Evolutionary conservation across 2,888 invertebrate genomes (phyloP).

Genomic region (Drosophila barbarae): DNA sequence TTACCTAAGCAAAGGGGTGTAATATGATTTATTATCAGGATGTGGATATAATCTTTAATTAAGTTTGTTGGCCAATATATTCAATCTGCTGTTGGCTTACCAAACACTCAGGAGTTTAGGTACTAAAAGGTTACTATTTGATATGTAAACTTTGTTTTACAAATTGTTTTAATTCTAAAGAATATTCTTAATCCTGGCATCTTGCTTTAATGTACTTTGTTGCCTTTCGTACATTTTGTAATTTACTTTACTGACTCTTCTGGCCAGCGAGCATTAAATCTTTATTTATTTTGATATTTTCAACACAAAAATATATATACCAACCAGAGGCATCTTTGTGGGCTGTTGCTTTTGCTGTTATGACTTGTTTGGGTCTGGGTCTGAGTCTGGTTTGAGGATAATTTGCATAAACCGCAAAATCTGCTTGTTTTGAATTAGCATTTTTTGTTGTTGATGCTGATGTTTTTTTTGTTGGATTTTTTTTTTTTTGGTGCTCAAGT

Average conservation of each 20-base stretch:
- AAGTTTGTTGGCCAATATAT: conserved; percentile 5
- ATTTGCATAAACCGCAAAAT: conserved; percentile 73
- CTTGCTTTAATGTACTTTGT: background rate
- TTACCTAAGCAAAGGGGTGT: conserved; percentile 10
- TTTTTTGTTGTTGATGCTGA: conserved; percentile 44
- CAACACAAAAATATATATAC: conserved; percentile 34
- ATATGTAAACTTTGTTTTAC: background rate
- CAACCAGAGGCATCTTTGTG: conserved; percentile 24
- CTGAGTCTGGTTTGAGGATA: conserved; percentile 41
- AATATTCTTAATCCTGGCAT: background rate
- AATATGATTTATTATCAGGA: conserved; percentile 23
- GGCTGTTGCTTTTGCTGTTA: conserved; percentile 39
- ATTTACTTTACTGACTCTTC: conserved; percentile 19
- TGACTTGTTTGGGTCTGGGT: conserved; percentile 44
- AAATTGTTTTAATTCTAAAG: background rate
- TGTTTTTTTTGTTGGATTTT: conserved; percentile 34
- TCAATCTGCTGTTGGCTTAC: background rate
- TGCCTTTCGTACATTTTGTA: conserved; percentile 26
- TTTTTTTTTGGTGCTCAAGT: conserved; percentile 18
- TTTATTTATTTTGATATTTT: conserved; percentile 50
- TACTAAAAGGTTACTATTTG: background rate
- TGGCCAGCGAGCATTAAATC: conserved; percentile 44
- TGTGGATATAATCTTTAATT: conserved; percentile 22
- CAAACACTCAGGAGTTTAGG: background rate
- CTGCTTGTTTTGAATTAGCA: conserved; percentile 71